Percentiles rank a stretch among this genome's conserved stretches.
These are phyloP conservation scores for Cirrhinus mrigala DNA, from an alignment of 2,797 vertebrate genomes.

Conservation along the genomic window DNA sequence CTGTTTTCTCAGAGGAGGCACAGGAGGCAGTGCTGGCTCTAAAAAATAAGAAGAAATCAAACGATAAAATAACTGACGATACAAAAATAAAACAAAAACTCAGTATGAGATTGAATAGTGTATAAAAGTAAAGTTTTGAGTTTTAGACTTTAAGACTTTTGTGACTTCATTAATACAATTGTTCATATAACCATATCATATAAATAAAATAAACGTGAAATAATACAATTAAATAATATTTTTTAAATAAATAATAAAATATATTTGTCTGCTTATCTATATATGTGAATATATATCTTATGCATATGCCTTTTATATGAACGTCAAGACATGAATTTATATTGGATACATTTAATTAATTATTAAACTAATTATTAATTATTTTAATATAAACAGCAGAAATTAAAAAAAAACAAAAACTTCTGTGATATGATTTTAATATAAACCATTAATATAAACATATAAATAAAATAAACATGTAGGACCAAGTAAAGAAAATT, in stretches of 20 bases:
- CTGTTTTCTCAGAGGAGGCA: conserved; percentile 1
- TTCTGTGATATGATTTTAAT: too few species aligned
- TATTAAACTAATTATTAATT: too few species aligned
- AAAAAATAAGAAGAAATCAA: not conserved
- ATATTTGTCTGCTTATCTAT: not conserved
- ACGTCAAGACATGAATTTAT: not conserved
- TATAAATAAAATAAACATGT: too few species aligned
- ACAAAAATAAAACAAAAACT: not conserved
- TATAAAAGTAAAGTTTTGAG: too few species aligned
- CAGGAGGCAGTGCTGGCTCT: not conserved
- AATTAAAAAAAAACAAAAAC: too few species aligned
- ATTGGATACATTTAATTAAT: too few species aligned
- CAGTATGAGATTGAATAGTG: not conserved
- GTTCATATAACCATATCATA: not conserved
- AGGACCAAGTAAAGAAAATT: too few species aligned
- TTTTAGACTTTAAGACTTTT: too few species aligned
- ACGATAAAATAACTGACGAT: not conserved
- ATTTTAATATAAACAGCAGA: too few species aligned
- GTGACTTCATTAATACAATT: not conserved
- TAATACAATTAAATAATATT: not conserved
- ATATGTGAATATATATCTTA: not conserved
- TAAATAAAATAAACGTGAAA: not conserved
- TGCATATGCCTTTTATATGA: not conserved
- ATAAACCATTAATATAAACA: too few species aligned
- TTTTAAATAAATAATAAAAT: not conserved